Evolutionary conservation across 2,888 invertebrate species (phyloP), one percentile per base, ranked within the genome.

Genomic region (Leptopilina myrica): DNA sequence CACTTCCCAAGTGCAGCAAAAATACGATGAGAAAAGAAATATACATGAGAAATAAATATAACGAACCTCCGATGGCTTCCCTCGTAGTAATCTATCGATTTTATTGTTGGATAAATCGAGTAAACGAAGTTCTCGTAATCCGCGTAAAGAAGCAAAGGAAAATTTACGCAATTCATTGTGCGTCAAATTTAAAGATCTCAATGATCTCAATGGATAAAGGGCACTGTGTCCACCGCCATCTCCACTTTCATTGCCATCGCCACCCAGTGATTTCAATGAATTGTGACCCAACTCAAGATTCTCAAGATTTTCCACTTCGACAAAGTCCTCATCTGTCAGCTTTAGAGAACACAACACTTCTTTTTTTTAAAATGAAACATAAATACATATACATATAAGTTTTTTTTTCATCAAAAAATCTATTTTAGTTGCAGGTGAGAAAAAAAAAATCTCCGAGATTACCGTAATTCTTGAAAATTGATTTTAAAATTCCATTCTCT

Each of bases 51-150:
- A n/a, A 14, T 4, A 56, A 56, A 62, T 2, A 62, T 46, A 56
- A 84, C 85, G 77, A 82, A 91, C 91, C 89, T 91, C 91, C 53
- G 90, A 89, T 2, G 91, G 86, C 78, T 90, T 86, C 64, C 90
- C 90, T 46, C 88, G 88, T 66, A 86, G 85, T 26, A 92, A 85
- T 67, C 93, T 94, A 76, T 92, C 93, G 78, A 97, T 96, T 89
- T 93, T 94, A 90, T 97, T 97, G 89, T 95, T 93, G 3, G 96
- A 96, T 40, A 97, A 92, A 92, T 97, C 97, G 78, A 97, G 93
- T 15, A 94, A 93, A 73, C 94, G 94, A n/a, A 97, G 92, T 82
- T 94, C 93, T 83, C 94, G 94, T 80, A 97, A 91, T 0, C 96
- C 96, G 79, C 95, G 95, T 67, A 97, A 94, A 90, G 97, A 96